Evolutionary conservation across 2,113 vertebrate species (phyloP), one percentile per base, ranked within the genome.

Genomic region (Neodontobutis hainanensis): DNA sequence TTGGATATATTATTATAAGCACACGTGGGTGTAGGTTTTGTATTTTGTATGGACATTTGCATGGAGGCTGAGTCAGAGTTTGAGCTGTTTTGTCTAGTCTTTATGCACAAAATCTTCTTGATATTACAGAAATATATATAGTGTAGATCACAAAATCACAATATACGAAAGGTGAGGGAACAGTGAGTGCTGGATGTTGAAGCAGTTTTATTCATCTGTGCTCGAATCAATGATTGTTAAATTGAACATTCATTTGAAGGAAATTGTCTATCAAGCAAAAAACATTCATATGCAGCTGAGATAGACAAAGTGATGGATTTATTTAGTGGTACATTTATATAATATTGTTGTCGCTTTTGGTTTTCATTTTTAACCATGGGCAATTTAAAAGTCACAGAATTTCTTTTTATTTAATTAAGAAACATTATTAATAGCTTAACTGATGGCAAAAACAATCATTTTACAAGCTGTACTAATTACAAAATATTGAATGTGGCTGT

Each of bases 251-350:
- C n/a, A 49, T n/a, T 19, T 49, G n/a, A 19, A 16, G 8, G 47
- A 49, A 19, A 49, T 49, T 49, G 47, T 62, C 61, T 19, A 19
- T 51, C 5, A 40, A 38, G 49, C 8, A 42, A 53, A 58, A 38
- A 50, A 40, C 38, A 40, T 40, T 40, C 38, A 40, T 40, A 8
- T 40, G 5, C 49, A 51, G 5, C 11, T 51, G 16, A 55, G 5
- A 11, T 34, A 2, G 5, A 27, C 19, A 27, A 40, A 5, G 50
- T 52, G 8, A 32, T 34, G 11, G 6, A 11, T 40, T 56, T 40
- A 57, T 42, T n/a, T 46, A 46, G 38, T 35, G 36, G 36, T 38
- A 38, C 32, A 53, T 27, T 35, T 53, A 40, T 40, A 40, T 40
- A 40, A 40, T 40, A 5, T 1, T 35, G 10, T 48, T 15, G n/a